Conservation (phyloP, 2,888 invertebrate species). For the Patella pellucida region DNA sequence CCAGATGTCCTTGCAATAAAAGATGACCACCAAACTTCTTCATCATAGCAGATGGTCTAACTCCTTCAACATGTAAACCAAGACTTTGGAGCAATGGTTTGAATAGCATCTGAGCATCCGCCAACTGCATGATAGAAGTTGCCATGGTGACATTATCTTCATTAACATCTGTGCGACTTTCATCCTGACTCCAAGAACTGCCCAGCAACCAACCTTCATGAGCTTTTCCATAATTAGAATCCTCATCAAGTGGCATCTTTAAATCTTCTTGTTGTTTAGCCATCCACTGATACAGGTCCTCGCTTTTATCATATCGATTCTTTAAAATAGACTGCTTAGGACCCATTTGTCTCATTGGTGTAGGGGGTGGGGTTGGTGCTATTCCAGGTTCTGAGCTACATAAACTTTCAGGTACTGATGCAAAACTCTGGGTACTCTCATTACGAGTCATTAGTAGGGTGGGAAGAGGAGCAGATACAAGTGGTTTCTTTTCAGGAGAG, state of each 20-base stretch:
- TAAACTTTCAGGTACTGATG: slow-evolving; percentile 61
- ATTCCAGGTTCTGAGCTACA: slow-evolving; percentile 50
- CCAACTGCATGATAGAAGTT: slow-evolving; percentile 73
- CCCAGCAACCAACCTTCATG: slow-evolving; percentile 56
- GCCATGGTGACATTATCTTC: slow-evolving; percentile 61
- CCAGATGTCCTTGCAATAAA: slow-evolving; percentile 79
- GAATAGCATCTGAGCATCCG: slow-evolving; percentile 84
- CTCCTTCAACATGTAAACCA: slow-evolving; percentile 80
- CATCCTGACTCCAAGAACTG: slow-evolving; percentile 67
- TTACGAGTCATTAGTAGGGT: slow-evolving; percentile 45
- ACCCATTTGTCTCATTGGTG: slow-evolving; percentile 39
- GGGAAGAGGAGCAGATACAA: slow-evolving; percentile 14
- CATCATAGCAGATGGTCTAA: slow-evolving; percentile 77
- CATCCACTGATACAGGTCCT: slow-evolving; percentile 94
- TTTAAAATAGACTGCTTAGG: slow-evolving; percentile 42
- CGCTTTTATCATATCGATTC: slow-evolving; percentile 73
- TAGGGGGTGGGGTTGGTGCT: slow-evolving; percentile 50
- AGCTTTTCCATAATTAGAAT: slow-evolving; percentile 32
- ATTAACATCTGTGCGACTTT: slow-evolving; percentile 56
- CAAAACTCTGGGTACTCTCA: slow-evolving; percentile 68
- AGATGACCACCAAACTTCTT: slow-evolving; percentile 89
- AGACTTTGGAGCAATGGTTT: slow-evolving; percentile 90
- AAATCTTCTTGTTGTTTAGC: slow-evolving; percentile 84
- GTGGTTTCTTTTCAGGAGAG: slow-evolving; percentile 13
- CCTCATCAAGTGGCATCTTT: slow-evolving; percentile 33